These are phyloP conservation scores for Leucopternis melanops DNA, from an alignment of 2,113 vertebrate species.

Conservation along the genomic window DNA sequence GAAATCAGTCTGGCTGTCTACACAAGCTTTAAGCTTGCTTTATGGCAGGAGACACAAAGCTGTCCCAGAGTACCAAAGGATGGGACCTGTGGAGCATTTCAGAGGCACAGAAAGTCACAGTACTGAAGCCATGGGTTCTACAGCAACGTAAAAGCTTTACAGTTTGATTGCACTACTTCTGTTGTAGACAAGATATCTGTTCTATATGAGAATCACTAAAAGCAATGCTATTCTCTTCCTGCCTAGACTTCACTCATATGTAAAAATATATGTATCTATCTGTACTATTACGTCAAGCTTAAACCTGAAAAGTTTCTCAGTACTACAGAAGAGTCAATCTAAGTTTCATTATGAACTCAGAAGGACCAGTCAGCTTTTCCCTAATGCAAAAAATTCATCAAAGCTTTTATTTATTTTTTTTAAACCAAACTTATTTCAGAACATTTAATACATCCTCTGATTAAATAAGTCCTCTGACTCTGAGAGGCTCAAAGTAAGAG, in stretches of 20 bases:
- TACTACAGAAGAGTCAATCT: not conserved
- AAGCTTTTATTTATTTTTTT: not conserved
- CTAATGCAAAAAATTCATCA: not conserved
- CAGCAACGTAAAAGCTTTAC: constrained; percentile 36
- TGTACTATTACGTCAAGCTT: not conserved
- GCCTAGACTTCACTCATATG: not conserved
- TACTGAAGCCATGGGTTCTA: constrained; percentile 26
- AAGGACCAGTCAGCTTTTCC: not conserved
- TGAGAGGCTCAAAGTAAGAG: not conserved
- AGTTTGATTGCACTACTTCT: not conserved
- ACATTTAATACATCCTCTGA: not conserved
- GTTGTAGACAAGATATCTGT: not conserved
- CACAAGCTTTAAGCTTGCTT: constrained; percentile 50
- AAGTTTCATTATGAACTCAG: not conserved
- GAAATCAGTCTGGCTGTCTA: constrained; percentile 55
- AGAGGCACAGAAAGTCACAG: constrained; percentile 51
- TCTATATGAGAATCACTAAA: not conserved
- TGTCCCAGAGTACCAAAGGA: constrained; percentile 50
- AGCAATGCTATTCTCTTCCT: not conserved
- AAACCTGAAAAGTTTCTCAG: not conserved
- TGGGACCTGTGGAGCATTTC: constrained; percentile 47
- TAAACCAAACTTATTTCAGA: not conserved
- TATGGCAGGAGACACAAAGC: constrained; percentile 54
- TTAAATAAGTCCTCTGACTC: not conserved
- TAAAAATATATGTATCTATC: not conserved